Conservation (phyloP, 2,113 vertebrate genomes). For the Coreoperca whiteheadi region DNA sequence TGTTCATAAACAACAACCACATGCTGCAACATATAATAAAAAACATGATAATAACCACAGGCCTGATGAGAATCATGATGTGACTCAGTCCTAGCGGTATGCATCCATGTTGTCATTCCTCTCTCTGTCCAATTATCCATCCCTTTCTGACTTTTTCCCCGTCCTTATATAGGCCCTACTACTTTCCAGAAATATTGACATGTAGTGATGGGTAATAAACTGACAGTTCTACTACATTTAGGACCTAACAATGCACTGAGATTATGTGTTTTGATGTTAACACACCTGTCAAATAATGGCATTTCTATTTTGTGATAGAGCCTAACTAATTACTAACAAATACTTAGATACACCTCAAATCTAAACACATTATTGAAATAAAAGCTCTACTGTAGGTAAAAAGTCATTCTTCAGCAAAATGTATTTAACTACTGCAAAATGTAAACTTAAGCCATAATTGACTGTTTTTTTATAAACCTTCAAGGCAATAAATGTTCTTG, state of each 20-base stretch:
- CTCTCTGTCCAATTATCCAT: slow-evolving; percentile 19
- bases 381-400: not conserved
- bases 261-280: not conserved
- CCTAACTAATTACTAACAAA: not conserved
- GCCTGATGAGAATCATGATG: slow-evolving; percentile 64
- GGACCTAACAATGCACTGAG: not conserved
- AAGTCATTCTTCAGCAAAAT: not conserved
- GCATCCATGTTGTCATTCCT: slow-evolving; percentile 48
- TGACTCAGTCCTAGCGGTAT: slow-evolving; percentile 54
- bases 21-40: slow-evolving; percentile 73
- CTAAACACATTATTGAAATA: not conserved
- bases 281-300: not conserved
- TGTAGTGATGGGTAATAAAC: not conserved
- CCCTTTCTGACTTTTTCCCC: slow-evolving; percentile 3
- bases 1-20: slow-evolving; percentile 74
- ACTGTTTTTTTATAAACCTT: not conserved
- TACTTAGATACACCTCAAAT: not conserved
- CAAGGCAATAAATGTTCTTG: slow-evolving; percentile 41
- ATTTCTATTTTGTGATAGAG: not conserved
- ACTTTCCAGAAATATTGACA: not conserved
- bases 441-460: not conserved
- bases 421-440: not conserved
- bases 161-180: not conserved
- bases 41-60: slow-evolving; percentile 71
- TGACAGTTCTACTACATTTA: not conserved